Evolutionary conservation across 1,140 invertebrate genomes (phyloP).

Genomic region (Melanaphis sacchari): DNA sequence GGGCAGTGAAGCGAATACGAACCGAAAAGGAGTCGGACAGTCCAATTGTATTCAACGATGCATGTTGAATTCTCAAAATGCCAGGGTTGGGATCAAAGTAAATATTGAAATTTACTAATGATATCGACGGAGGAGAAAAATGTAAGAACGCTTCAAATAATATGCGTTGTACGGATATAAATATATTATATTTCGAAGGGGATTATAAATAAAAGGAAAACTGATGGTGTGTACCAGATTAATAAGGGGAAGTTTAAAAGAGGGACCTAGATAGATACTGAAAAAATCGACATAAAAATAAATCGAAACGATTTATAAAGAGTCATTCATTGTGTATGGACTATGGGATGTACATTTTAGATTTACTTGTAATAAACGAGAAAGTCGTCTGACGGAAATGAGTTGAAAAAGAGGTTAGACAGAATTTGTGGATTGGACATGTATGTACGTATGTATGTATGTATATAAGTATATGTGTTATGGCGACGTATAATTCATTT

Average conservation of each 20-base stretch:
- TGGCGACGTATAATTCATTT: constrained; percentile 38
- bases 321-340: background rate
- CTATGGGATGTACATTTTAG: constrained; percentile 17
- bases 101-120: constrained; percentile 54
- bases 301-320: constrained; percentile 56
- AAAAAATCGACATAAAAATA: constrained; percentile 50
- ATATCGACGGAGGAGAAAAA: constrained; percentile 9
- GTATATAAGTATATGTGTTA: no score
- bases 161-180: background rate
- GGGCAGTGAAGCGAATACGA: constrained; percentile 35
- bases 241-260: constrained; percentile 35
- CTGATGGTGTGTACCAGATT: constrained; percentile 34
- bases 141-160: constrained; percentile 29
- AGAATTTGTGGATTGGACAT: constrained; percentile 27
- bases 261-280: constrained; percentile 29
- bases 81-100: constrained; percentile 28
- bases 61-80: constrained; percentile 19
- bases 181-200: constrained; percentile 3
- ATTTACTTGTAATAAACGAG: constrained; percentile 30
- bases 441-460: background rate
- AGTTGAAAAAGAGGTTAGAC: constrained; percentile 38
- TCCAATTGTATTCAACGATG: constrained; percentile 47
- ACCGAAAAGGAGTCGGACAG: constrained; percentile 49
- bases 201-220: constrained; percentile 46
- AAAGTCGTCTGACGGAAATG: constrained; percentile 54